Evolutionary conservation across 2,113 vertebrate species (phyloP).

Genomic region (Paedocypris sp.): DNA sequence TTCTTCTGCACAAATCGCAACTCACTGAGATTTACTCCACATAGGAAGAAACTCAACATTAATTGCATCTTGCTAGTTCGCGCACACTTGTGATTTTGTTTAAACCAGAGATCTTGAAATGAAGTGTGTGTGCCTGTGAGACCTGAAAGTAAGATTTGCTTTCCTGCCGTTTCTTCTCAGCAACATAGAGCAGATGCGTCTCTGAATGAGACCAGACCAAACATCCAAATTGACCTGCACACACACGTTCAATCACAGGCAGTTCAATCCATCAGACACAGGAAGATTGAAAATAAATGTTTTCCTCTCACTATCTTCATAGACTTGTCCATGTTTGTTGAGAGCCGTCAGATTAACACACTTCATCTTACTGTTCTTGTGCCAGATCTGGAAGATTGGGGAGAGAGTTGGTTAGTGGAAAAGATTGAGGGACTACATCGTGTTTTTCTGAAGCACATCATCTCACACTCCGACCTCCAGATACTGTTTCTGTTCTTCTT

Average conservation of each 20-base stretch:
- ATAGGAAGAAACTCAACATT: no score
- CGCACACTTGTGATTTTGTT: no score
- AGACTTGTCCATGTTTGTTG: conserved; percentile 85
- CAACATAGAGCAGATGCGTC: conserved; percentile 91
- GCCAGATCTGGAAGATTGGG: conserved; percentile 70
- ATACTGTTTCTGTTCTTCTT: conserved; percentile 85
- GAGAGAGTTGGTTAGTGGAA: neutral
- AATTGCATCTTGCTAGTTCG: no score
- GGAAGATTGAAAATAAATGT: no score
- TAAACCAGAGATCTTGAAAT: no score
- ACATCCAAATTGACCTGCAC: conserved; percentile 84
- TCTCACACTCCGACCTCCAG: conserved; percentile 82
- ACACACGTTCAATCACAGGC: neutral
- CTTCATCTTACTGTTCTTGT: conserved; percentile 85
- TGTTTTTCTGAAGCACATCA: no score
- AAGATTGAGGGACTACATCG: neutral
- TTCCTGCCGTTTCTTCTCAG: conserved; percentile 87
- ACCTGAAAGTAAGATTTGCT: conserved; percentile 88
- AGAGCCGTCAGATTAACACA: conserved; percentile 78
- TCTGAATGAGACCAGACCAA: conserved; percentile 95
- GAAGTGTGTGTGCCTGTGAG: no score
- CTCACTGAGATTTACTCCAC: no score
- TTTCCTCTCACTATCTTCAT: conserved; percentile 75
- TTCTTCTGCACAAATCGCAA: conserved; percentile 38
- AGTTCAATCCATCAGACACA: no score